Percentiles rank a stretch among this genome's conserved stretches.
These are phyloP conservation scores for Calliopsis andreniformis DNA, from an alignment of 1,140 invertebrate species.

Conservation along the genomic window DNA sequence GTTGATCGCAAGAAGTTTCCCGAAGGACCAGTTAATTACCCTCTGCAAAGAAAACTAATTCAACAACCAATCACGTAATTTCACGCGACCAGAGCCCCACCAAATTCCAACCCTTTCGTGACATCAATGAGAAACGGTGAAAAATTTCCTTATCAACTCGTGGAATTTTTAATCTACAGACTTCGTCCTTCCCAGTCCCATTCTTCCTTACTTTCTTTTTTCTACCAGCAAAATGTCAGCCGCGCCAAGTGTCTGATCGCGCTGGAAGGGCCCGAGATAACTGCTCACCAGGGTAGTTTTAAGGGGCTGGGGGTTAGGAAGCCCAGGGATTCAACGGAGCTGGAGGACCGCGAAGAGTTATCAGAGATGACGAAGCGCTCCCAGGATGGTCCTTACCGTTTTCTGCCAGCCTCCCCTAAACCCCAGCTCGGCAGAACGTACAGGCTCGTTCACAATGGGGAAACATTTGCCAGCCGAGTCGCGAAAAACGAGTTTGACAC, in stretches of 20 bases:
- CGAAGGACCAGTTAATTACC: no score
- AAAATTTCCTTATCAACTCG: constrained; percentile 28
- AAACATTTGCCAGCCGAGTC: constrained; percentile 29
- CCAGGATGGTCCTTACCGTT: constrained; percentile 73
- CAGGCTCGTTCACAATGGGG: constrained; percentile 33
- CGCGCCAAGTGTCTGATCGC: constrained; percentile 47
- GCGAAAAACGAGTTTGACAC: constrained; percentile 22
- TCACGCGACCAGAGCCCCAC: neutral
- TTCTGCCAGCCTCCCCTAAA: constrained; percentile 46
- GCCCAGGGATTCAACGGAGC: constrained; percentile 51
- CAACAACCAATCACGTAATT: neutral
- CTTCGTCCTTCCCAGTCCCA: constrained; percentile 3
- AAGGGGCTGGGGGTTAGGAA: constrained; percentile 39
- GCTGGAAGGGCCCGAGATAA: constrained; percentile 56
- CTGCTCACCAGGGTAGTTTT: constrained; percentile 44
- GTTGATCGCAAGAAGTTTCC: no score
- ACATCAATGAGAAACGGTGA: neutral
- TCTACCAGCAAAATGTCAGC: constrained; percentile 40
- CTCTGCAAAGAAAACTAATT: no score
- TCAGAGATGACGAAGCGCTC: constrained; percentile 76
- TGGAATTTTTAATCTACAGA: constrained; percentile 52
- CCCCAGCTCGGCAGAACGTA: constrained; percentile 16
- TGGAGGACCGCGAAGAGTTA: constrained; percentile 65
- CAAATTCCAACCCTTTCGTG: neutral
- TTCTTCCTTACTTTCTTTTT: constrained; percentile 14